phyloP scores from a whole-genome alignment of 2,888 invertebrate genomes.

The Plebejus argus region DNA sequence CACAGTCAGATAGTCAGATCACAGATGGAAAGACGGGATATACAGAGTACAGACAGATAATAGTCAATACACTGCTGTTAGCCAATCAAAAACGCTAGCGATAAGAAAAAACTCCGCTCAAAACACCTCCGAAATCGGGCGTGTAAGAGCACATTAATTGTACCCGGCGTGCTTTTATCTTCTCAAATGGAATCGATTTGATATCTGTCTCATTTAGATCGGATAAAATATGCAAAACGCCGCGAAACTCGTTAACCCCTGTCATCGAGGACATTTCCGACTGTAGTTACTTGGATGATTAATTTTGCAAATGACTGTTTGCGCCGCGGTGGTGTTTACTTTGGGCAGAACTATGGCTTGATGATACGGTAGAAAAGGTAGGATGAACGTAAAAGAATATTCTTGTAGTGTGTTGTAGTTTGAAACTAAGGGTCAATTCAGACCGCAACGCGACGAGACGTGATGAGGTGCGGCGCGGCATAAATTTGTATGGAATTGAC shows the following conservation, averaged over 20 bases:
- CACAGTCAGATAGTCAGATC: too few relatives aligned
- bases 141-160: conserved; percentile 4
- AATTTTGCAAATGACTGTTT: conserved; percentile 10
- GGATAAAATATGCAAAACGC: conserved; percentile 20
- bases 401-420: too few relatives aligned
- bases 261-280: conserved; percentile 30
- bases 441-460: too few relatives aligned
- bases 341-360: background rate
- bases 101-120: background rate
- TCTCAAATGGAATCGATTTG: conserved; percentile 32
- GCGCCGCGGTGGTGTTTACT: background rate
- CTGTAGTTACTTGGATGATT: conserved; percentile 11
- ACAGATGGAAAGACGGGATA: too few relatives aligned
- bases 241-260: conserved; percentile 34
- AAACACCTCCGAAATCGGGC: background rate
- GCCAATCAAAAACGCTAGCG: background rate
- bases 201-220: conserved; percentile 33
- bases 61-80: too few relatives aligned
- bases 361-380: too few relatives aligned
- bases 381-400: too few relatives aligned
- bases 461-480: too few relatives aligned
- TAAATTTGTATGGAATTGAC: too few relatives aligned
- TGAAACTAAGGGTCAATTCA: too few relatives aligned
- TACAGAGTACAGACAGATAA: too few relatives aligned
- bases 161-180: background rate